Percentiles rank a stretch among this genome's conserved stretches.
phyloP scores from a whole-genome alignment of 2,888 invertebrate species.

The Sinodicranocentrus sp. region DNA sequence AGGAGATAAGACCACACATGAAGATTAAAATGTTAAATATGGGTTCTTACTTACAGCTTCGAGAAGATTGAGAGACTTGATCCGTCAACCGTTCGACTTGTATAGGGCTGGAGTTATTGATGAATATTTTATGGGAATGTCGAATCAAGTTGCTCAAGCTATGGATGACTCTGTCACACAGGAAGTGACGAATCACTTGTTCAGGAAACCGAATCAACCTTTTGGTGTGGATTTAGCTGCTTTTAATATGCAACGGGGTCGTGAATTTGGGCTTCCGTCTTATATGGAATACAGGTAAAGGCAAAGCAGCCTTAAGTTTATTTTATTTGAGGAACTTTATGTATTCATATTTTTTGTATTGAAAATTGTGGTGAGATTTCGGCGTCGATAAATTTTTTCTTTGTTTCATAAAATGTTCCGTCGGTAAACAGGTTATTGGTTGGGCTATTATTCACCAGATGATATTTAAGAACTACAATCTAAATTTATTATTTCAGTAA shows the following conservation, averaged over 20 bases:
- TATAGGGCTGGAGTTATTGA: slow-evolving; percentile 94
- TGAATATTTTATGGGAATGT: slow-evolving; percentile 94
- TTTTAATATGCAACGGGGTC: slow-evolving; percentile 95
- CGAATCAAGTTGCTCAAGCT: slow-evolving; percentile 96
- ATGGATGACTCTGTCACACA: slow-evolving; percentile 95
- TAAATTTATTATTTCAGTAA: slow-evolving; percentile 82
- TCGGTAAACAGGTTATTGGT: too few species aligned
- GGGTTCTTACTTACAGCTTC: slow-evolving; percentile 82
- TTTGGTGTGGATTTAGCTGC: slow-evolving; percentile 95
- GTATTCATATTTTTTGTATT: not conserved
- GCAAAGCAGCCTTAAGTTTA: not conserved
- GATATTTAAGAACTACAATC: not conserved
- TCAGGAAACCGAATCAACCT: slow-evolving; percentile 82
- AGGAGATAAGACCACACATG: too few species aligned
- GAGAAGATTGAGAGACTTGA: slow-evolving; percentile 91
- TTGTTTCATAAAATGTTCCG: too few species aligned
- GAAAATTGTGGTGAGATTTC: too few species aligned
- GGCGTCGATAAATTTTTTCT: too few species aligned
- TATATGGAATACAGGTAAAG: slow-evolving; percentile 90
- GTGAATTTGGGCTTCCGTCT: slow-evolving; percentile 94
- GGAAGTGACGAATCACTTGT: slow-evolving; percentile 92
- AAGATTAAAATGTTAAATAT: not conserved
- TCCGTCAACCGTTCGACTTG: slow-evolving; percentile 92
- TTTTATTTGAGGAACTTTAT: not conserved
- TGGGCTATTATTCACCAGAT: too few species aligned